Base-by-base conservation (phyloP, 37 sponge, comb jelly and placozoan species). In the Theonella swinhoei region DNA sequence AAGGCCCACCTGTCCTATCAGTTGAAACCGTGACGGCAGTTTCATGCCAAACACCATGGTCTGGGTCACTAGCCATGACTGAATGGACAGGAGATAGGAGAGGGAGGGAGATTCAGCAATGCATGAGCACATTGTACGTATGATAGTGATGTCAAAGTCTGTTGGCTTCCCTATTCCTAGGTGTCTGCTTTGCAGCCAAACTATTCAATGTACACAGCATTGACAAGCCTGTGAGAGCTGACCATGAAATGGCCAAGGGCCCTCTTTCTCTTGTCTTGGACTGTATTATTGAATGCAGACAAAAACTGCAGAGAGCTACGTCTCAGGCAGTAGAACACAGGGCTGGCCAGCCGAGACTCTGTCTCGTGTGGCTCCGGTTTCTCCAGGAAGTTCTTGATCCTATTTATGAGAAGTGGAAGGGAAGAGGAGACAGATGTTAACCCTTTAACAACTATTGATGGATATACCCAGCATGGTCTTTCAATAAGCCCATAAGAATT, bases 1-100 rank as follows among this genome's bases (percentile, higher is more conserved):
- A 4, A 94, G 80, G 40, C 87, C 81, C 37, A 91, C 77, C 70
- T 95, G 92, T 62, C 95, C 95, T 86, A 95, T 95, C 95, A 95
- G 81, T 29, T 95, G 95, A 61, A 95, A 95, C 25, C 78, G 64
- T 36, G 87, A 85, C 0, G 95, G 92, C 33, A 95, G 79, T 60
- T 95, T 95, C 95, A 95, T 95, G 4, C 92, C 93, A 63, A 87
- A 92, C 25, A 95, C 88, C 23, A 80, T 35, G 14, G 70, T 42
- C 71, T 89, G 42, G 4, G 64, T 26, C 20, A 95, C 92, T 35
- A 95, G 60, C 92, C 92, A 91, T 19, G 70, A 43, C 95, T 95
- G 59, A 43, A 43, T 31, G 66, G 24, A 68, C 4, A 42, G 32
- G 67, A 5, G 79, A 32, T 37, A 39, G 39, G 7, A 17, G 40